Conservation (phyloP, 2,888 invertebrate genomes). For the Chrysolina americana region DNA sequence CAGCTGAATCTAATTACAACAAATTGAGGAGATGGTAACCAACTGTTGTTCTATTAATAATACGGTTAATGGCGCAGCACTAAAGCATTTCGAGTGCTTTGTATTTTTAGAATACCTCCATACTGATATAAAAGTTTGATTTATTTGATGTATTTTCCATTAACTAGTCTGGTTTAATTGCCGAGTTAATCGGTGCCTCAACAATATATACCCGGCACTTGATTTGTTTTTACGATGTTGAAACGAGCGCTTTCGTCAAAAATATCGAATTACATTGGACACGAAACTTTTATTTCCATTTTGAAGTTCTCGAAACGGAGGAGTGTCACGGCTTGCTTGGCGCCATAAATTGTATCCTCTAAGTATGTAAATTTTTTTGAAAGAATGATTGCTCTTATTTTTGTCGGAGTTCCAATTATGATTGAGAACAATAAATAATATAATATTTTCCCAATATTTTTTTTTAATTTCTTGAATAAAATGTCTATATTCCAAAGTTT, state of each 20-base stretch:
- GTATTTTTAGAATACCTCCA: slow-evolving; percentile 24
- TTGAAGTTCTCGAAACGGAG: neutral
- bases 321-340: neutral
- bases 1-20: slow-evolving; percentile 18
- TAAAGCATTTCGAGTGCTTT: slow-evolving; percentile 26
- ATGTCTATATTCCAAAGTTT: no score
- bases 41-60: slow-evolving; percentile 33
- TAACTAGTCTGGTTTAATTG: slow-evolving; percentile 14
- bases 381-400: neutral
- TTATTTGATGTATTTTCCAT: slow-evolving; percentile 28
- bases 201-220: slow-evolving; percentile 13
- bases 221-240: slow-evolving; percentile 16
- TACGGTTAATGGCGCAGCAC: slow-evolving; percentile 14
- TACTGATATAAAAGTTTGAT: slow-evolving; percentile 24
- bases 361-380: neutral
- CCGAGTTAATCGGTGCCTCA: slow-evolving; percentile 20
- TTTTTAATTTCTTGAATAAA: no score
- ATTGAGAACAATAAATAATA: no score
- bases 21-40: slow-evolving; percentile 29
- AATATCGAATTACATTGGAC: slow-evolving; percentile 6
- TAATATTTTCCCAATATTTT: no score
- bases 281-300: neutral
- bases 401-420: no score
- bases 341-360: neutral
- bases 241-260: slow-evolving; percentile 6